Conservation (phyloP, 1,140 invertebrate species). For the Drosophila nigrodunni region DNA sequence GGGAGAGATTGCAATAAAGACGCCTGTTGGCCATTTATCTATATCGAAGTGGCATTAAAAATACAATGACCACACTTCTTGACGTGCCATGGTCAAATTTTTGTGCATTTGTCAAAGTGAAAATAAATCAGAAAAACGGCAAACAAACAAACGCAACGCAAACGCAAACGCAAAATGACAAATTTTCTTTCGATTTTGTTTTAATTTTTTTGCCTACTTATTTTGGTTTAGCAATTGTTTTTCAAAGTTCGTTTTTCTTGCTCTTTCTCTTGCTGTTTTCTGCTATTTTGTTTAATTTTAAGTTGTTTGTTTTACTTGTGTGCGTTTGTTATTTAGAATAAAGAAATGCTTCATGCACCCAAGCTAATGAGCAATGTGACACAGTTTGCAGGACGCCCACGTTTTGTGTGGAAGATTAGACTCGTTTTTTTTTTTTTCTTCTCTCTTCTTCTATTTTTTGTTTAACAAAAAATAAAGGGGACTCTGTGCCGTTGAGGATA, state of each 20-base stretch:
- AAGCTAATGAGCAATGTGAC: slow-evolving; percentile 78
- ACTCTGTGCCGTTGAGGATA: slow-evolving; percentile 13
- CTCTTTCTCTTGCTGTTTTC: slow-evolving; percentile 9
- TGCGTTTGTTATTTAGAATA: slow-evolving; percentile 28
- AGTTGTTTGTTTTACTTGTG: not conserved
- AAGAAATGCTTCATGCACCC: slow-evolving; percentile 69
- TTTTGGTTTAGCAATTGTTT: slow-evolving; percentile 44
- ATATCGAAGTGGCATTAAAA: slow-evolving; percentile 75
- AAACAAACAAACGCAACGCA: slow-evolving; percentile 51
- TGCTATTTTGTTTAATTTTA: slow-evolving; percentile 2
- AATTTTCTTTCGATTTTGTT: slow-evolving; percentile 50
- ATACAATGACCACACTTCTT: slow-evolving; percentile 81
- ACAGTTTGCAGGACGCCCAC: slow-evolving; percentile 66
- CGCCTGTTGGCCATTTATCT: slow-evolving; percentile 72
- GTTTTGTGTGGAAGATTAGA: slow-evolving; percentile 53
- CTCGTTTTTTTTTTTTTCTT: slow-evolving; percentile 38
- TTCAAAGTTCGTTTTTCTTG: slow-evolving; percentile 21
- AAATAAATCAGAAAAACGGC: slow-evolving; percentile 76
- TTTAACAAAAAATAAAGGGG: no score
- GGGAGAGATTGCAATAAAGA: not conserved
- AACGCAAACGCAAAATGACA: slow-evolving; percentile 53
- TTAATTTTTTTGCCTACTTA: no score
- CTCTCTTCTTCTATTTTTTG: no score
- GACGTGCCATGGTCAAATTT: slow-evolving; percentile 82
- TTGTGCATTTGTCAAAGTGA: slow-evolving; percentile 80